Conservation (phyloP, 2,888 invertebrate genomes). For the Linyphia triangularis region DNA sequence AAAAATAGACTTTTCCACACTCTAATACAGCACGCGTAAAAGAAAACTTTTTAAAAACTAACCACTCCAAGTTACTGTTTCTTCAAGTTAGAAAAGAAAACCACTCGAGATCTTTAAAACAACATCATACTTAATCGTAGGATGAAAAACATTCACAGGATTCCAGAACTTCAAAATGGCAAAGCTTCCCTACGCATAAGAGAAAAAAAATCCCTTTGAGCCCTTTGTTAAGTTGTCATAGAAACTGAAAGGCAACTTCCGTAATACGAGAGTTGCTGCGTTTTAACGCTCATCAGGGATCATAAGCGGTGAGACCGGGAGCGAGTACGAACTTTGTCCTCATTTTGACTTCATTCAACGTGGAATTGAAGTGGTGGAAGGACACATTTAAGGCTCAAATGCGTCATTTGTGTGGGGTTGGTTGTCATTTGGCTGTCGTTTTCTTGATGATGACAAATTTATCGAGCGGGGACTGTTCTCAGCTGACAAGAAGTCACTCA, state of each 20-base stretch:
- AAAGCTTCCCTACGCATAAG: not conserved
- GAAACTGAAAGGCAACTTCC: slow-evolving; percentile 37
- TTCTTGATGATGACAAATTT: not conserved
- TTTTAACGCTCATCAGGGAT: not conserved
- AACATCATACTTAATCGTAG: not conserved
- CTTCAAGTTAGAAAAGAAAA: not conserved
- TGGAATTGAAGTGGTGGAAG: not conserved
- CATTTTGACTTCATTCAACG: slow-evolving; percentile 35
- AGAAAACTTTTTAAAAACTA: not conserved
- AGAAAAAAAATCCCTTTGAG: not conserved
- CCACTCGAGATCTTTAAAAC: not conserved
- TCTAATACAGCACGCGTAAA: not conserved
- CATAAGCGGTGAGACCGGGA: slow-evolving; percentile 1
- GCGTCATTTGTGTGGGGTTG: not conserved
- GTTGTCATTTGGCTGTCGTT: not conserved
- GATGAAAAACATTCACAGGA: slow-evolving; percentile 8
- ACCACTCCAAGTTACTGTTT: not conserved
- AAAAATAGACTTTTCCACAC: too few relatives aligned
- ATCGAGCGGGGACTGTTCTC: too few relatives aligned
- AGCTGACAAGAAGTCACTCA: too few relatives aligned
- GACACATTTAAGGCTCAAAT: not conserved
- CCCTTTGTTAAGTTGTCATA: slow-evolving; percentile 60
- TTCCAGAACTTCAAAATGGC: not conserved
- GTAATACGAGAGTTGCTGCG: slow-evolving; percentile 43
- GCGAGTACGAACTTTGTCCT: slow-evolving; percentile 28